Percentiles rank a stretch among this genome's conserved stretches.
Conservation (phyloP, 2,888 invertebrate genomes). For the Andricus quercusramuli region DNA sequence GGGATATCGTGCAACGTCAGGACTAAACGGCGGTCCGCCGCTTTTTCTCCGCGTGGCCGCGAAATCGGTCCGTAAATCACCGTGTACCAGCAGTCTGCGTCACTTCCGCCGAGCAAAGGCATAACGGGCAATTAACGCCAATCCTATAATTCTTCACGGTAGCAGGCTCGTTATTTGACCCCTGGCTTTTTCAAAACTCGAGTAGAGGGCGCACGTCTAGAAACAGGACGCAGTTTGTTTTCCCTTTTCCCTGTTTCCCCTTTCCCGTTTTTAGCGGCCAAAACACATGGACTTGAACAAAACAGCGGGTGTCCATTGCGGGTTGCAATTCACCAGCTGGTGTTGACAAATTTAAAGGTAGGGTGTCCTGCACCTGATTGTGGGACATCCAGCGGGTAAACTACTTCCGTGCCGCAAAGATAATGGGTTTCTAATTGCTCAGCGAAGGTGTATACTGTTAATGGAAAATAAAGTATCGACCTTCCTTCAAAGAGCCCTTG, state of each 20-base stretch:
- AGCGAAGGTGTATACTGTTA: slow-evolving; percentile 32
- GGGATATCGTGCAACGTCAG: slow-evolving; percentile 34
- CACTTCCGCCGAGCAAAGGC: slow-evolving; percentile 58
- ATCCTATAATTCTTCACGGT: slow-evolving; percentile 59
- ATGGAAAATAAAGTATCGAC: slow-evolving; percentile 6
- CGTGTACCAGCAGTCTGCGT: slow-evolving; percentile 52
- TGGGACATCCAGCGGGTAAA: slow-evolving; percentile 62
- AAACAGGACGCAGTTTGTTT: slow-evolving; percentile 23
- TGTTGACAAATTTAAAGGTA: slow-evolving; percentile 57
- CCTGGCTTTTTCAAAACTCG: slow-evolving; percentile 42
- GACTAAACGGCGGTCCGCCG: slow-evolving; percentile 28
- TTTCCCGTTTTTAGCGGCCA: slow-evolving; percentile 20
- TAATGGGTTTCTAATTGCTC: slow-evolving; percentile 73
- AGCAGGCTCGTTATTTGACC: slow-evolving; percentile 45
- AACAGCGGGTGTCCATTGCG: slow-evolving; percentile 49
- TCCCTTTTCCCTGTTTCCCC: not conserved
- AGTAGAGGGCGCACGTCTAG: slow-evolving; percentile 37
- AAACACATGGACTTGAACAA: slow-evolving; percentile 48
- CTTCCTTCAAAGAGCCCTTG: slow-evolving; percentile 16
- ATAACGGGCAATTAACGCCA: slow-evolving; percentile 64
- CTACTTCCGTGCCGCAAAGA: slow-evolving; percentile 53
- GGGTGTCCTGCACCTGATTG: slow-evolving; percentile 62
- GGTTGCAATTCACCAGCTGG: slow-evolving; percentile 56
- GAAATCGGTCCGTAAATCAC: slow-evolving; percentile 55
- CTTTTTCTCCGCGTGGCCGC: slow-evolving; percentile 43